Base-by-base conservation (phyloP, 2,113 vertebrate genomes). In the Colistium nudipinnis region DNA sequence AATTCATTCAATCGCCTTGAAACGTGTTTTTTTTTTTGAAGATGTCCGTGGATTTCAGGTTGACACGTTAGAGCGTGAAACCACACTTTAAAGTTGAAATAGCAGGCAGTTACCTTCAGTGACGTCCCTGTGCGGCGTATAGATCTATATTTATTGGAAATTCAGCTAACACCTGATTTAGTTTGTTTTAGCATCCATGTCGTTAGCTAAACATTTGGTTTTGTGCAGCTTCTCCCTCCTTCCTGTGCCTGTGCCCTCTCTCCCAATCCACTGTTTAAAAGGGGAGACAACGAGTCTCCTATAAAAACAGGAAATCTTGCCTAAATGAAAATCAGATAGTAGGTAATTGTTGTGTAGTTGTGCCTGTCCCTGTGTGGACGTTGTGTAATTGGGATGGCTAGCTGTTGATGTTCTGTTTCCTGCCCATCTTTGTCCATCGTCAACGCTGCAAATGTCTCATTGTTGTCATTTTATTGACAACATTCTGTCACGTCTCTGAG, bases 281-380 rank as follows among this genome's bases (percentile, higher is more conserved):
- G 36, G 7, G 3, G 6, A 31, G 55, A 41, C 51, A 33, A 1
- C 14, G 69, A 57, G n/a, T 24, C 22, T 45, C 39, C 24, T 33
- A 54, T 47, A 81, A 24, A 55, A 49, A 80, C 78, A 80, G 87
- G 84, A 83, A 83, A 82, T 75, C 17, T 33, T 8, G 55, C 54
- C n/a, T 10, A 62, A 70, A 53, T 27, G 51, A 20, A 27, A 33
- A 71, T 80, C 85, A 48, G 87, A 88, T 89, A 72, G 69, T n/a
- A 66, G 70, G 47, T 78, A 80, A 81, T 76, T 70, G 72, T 67
- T 82, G 83, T 80, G 77, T 81, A 71, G 39, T 65, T 62, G 10
- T 9, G 43, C n/a, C 10, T 51, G 70, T 55, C 56, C 16, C 69
- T 64, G 39, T 47, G 22, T 63, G 62, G 33, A 69, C 53, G 78